Percentiles rank a stretch among this genome's conserved stretches.
phyloP scores from a whole-genome alignment of 2,797 vertebrate species.

The Varecia variegata region DNA sequence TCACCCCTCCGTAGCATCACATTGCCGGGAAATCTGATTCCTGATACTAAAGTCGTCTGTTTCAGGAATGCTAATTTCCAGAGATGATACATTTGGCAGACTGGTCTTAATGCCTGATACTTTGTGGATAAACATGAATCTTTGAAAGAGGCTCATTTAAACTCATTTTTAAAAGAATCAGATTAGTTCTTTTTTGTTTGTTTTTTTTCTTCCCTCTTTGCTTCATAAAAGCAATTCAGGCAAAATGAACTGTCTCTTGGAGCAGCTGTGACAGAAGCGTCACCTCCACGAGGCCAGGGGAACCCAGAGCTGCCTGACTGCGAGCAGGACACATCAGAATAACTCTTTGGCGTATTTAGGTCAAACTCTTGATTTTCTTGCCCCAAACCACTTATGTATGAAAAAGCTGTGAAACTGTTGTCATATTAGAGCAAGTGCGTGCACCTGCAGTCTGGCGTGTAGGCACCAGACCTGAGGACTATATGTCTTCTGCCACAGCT shows the following conservation, averaged over 20 bases:
- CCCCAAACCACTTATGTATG: background rate
- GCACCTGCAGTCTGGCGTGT: background rate
- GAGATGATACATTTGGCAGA: background rate
- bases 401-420: background rate
- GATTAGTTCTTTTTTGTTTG: background rate
- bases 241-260: background rate
- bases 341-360: background rate
- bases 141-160: conserved; percentile 8
- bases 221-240: background rate
- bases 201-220: background rate
- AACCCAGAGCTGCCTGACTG: background rate
- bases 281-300: background rate
- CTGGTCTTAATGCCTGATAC: background rate
- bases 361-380: background rate
- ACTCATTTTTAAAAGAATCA: background rate
- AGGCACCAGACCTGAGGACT: background rate
- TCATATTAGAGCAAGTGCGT: background rate
- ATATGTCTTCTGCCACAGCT: background rate
- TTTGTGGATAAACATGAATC: background rate
- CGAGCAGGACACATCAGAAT: accelerated
- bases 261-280: background rate
- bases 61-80: background rate
- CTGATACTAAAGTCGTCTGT: background rate
- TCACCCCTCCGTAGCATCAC: background rate
- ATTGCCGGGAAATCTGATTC: background rate